These are phyloP conservation scores for Craniophora ligustri DNA, from an alignment of 2,888 invertebrate genomes.

Conservation along the genomic window DNA sequence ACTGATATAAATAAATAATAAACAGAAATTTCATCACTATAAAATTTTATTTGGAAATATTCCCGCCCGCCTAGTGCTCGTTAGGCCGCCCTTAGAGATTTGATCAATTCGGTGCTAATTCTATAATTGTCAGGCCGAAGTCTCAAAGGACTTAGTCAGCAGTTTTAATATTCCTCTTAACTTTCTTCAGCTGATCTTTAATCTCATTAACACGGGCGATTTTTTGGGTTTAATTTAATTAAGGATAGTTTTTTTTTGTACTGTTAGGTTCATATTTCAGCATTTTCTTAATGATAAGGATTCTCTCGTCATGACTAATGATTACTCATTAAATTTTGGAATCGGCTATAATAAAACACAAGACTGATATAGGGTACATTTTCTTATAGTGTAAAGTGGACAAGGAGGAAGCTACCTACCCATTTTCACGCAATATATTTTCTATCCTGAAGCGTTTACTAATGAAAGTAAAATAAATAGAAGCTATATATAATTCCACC, in stretches of 20 bases:
- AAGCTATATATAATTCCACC: too few species aligned
- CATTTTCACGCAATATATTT: too few species aligned
- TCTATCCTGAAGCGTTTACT: too few species aligned
- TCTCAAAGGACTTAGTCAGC: slow-evolving; percentile 40
- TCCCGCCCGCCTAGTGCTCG: slow-evolving; percentile 9
- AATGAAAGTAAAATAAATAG: too few species aligned
- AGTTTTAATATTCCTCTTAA: slow-evolving; percentile 49
- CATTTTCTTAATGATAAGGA: not conserved
- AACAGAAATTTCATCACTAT: not conserved
- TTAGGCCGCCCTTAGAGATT: slow-evolving; percentile 30
- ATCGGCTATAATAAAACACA: too few species aligned
- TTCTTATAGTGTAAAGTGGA: too few species aligned
- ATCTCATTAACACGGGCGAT: slow-evolving; percentile 35
- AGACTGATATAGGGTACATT: too few species aligned
- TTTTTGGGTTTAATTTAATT: slow-evolving; percentile 36
- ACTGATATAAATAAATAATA: too few species aligned
- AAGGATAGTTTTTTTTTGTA: slow-evolving; percentile 17
- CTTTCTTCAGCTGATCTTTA: slow-evolving; percentile 36
- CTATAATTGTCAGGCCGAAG: slow-evolving; percentile 47
- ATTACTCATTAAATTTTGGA: too few species aligned
- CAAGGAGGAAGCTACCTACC: too few species aligned
- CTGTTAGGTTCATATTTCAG: slow-evolving; percentile 15
- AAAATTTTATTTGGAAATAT: not conserved
- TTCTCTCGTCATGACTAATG: not conserved
- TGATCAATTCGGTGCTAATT: slow-evolving; percentile 44